phyloP scores from a whole-genome alignment of 2,797 vertebrate genomes.

The Scolopax rusticola region DNA sequence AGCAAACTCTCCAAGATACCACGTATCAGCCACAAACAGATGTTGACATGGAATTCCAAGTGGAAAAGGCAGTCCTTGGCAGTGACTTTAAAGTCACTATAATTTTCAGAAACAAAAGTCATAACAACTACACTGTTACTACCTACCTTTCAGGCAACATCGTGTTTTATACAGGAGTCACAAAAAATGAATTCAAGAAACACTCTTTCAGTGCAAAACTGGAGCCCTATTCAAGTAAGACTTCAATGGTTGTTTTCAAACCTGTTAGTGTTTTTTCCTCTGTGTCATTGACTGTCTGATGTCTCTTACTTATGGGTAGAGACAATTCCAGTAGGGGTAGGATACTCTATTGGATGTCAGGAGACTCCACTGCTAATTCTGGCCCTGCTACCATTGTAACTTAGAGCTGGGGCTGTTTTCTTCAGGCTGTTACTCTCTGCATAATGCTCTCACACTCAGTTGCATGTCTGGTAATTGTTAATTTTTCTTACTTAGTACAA shows the following conservation, averaged over 20 bases:
- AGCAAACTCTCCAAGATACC: conserved; percentile 72
- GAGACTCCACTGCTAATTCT: background rate
- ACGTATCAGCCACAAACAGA: conserved; percentile 63
- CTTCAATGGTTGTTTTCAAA: background rate
- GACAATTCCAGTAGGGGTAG: background rate
- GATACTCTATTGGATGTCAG: background rate
- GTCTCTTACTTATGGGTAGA: background rate
- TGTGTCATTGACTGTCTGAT: background rate
- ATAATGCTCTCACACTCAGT: background rate
- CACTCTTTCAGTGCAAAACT: conserved; percentile 78
- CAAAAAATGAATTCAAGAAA: conserved; percentile 87
- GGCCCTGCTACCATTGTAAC: background rate
- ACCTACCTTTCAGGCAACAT: conserved; percentile 88
- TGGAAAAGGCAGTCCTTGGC: conserved; percentile 83
- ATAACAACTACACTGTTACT: conserved; percentile 74
- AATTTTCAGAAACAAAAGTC: conserved; percentile 86
- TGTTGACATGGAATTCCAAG: conserved; percentile 85
- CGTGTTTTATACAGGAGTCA: conserved; percentile 93
- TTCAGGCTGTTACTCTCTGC: background rate
- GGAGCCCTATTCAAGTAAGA: conserved; percentile 85
- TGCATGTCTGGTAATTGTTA: background rate
- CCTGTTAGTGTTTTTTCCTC: background rate
- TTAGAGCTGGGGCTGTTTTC: background rate
- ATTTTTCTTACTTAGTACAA: background rate
- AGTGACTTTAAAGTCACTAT: conserved; percentile 86